Evolutionary conservation across 2,113 vertebrate genomes (phyloP), one percentile per base, ranked within the genome.

Genomic region (Dascyllus trimaculatus): DNA sequence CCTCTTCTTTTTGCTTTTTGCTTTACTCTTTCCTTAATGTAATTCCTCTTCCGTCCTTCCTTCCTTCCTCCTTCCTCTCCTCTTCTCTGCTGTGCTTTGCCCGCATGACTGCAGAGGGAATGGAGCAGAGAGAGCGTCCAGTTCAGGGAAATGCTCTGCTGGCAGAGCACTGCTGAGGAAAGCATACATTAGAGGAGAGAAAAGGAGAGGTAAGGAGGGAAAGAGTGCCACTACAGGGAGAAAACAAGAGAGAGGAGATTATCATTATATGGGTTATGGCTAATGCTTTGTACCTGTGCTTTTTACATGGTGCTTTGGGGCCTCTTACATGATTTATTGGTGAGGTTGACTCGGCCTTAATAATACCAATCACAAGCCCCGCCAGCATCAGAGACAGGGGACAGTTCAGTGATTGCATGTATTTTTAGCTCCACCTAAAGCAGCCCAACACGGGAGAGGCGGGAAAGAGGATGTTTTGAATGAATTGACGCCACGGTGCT

Each of bases 391-490:
- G 45, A 84, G 75, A 79, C 51, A 15, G 4, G 65, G 68, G 60
- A 80, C 86, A 78, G 75, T 70, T 75, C 82, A 77, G 77, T 46
- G 71, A 84, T 75, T 66, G 74, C 76, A 61, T 84, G 88, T 91
- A 91, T 88, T 88, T 82, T 82, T 88, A 91, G 86, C 80, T 84
- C 71, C 75, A 74, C 89, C 54, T 51, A 54, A 85, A 77, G 88
- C 88, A 86, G 80, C 64, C 71, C 38, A 11, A 51, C 78, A 85
- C 81, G 43, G 77, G 80, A 84, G 87, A 90, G 82, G 94, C 85
- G 86, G 88, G 89, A 92, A 91, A 73, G 68, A 71, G 85, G 88
- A 86, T 78, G 82, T 91, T 93, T 94, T 94, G 91, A 95, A 95
- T 95, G 93, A 93, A 92, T 84, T 81, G 82, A 90, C 72, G 82